Conservation (phyloP, 2,797 vertebrate genomes). For the Serranus cabrilla region DNA sequence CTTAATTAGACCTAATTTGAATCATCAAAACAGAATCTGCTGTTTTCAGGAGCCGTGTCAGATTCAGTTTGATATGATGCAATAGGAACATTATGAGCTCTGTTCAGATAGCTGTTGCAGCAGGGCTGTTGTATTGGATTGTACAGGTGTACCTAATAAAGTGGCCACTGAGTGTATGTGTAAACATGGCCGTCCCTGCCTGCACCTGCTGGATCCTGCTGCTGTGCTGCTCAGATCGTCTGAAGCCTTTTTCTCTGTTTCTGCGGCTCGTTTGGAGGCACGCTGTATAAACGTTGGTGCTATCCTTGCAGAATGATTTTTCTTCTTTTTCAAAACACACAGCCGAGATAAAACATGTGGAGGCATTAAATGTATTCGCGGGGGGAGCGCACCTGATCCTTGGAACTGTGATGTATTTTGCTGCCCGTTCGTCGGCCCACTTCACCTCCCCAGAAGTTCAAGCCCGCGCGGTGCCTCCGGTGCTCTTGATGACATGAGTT, state of each 20-base stretch:
- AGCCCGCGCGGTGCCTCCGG: slow-evolving; percentile 52
- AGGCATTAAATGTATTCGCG: slow-evolving; percentile 47
- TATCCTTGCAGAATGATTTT: slow-evolving; percentile 7
- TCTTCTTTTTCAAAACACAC: slow-evolving; percentile 30
- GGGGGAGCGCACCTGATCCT: slow-evolving; percentile 40
- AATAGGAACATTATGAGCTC: background rate
- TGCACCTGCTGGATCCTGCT: background rate
- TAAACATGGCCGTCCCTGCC: background rate
- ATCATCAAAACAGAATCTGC: no score
- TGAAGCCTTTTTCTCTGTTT: slow-evolving; percentile 9
- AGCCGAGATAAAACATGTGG: slow-evolving; percentile 24
- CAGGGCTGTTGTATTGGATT: background rate
- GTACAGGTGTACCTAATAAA: background rate
- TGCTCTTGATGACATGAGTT: slow-evolving; percentile 76
- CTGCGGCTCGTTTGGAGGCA: slow-evolving; percentile 17
- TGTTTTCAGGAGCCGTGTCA: no score
- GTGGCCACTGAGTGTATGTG: background rate
- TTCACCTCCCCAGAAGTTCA: slow-evolving; percentile 53
- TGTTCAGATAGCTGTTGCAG: no score
- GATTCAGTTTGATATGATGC: no score
- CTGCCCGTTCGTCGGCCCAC: slow-evolving; percentile 28
- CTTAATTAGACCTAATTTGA: no score
- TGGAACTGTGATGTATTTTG: slow-evolving; percentile 45
- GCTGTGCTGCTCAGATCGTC: slow-evolving; percentile 7
- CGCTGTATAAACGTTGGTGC: background rate